Conservation (phyloP, 1,140 invertebrate species). For the Stenopsyche tienmushanensis region DNA sequence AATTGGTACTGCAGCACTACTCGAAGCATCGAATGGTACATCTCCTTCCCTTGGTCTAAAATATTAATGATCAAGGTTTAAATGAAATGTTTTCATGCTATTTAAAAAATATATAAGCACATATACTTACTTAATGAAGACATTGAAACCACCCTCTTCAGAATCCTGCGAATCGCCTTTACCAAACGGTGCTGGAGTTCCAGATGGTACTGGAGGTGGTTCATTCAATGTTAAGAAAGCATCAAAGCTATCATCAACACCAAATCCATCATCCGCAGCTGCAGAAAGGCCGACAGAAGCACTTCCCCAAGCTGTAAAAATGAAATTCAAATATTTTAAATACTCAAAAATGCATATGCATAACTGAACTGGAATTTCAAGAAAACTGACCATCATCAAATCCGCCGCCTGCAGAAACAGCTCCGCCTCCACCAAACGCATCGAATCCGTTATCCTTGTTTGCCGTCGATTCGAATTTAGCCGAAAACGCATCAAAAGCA, state of each 20-base stretch:
- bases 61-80: slow-evolving; percentile 61
- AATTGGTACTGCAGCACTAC: slow-evolving; percentile 61
- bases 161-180: slow-evolving; percentile 72
- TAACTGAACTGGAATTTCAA: not conserved
- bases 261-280: slow-evolving; percentile 61
- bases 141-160: slow-evolving; percentile 74
- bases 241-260: slow-evolving; percentile 73
- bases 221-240: slow-evolving; percentile 79
- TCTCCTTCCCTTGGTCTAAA: slow-evolving; percentile 63
- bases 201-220: slow-evolving; percentile 65
- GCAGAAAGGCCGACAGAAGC: slow-evolving; percentile 45
- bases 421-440: slow-evolving; percentile 50
- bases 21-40: slow-evolving; percentile 40
- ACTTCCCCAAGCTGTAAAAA: slow-evolving; percentile 61
- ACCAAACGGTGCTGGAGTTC: slow-evolving; percentile 57
- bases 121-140: slow-evolving; percentile 70
- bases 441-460: slow-evolving; percentile 51
- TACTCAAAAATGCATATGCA: not conserved
- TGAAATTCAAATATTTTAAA: slow-evolving; percentile 23
- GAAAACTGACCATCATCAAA: slow-evolving; percentile 48
- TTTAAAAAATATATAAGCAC: not conserved
- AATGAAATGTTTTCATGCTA: slow-evolving; percentile 19
- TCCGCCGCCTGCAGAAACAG: not conserved
- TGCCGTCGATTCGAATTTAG: slow-evolving; percentile 74
- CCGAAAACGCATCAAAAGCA: slow-evolving; percentile 81